Percentiles rank a stretch among this genome's conserved stretches.
These are phyloP conservation scores for Drosophila putrida DNA, from an alignment of 2,888 invertebrate genomes.

Conservation along the genomic window DNA sequence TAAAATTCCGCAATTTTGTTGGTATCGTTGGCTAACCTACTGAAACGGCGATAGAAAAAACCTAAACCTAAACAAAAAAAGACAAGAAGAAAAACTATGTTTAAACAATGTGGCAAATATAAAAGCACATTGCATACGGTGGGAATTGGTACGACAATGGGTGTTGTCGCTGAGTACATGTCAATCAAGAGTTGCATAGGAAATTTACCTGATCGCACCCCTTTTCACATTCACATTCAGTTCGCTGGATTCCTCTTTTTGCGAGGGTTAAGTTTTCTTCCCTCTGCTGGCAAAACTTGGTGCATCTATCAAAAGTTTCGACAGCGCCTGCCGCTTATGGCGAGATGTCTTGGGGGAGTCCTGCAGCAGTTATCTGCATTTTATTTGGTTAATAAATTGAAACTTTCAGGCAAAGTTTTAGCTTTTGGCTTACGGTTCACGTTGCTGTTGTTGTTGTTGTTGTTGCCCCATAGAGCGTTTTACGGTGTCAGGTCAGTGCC, in stretches of 20 bases:
- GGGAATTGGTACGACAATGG: slow-evolving; percentile 2
- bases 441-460: not conserved
- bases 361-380: slow-evolving; percentile 73
- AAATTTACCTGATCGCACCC: slow-evolving; percentile 44
- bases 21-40: slow-evolving; percentile 50
- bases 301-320: slow-evolving; percentile 69
- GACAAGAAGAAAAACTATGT: slow-evolving; percentile 13
- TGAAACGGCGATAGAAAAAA: slow-evolving; percentile 26
- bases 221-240: slow-evolving; percentile 29
- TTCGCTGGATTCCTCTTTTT: slow-evolving; percentile 1
- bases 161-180: slow-evolving; percentile 32
- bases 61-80: not conserved
- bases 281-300: slow-evolving; percentile 47
- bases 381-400: slow-evolving; percentile 79
- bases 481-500: slow-evolving; percentile 40
- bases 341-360: slow-evolving; percentile 46
- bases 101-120: slow-evolving; percentile 18
- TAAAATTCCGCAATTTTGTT: slow-evolving; percentile 65
- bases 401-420: slow-evolving; percentile 66
- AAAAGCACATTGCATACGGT: slow-evolving; percentile 10
- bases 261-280: slow-evolving; percentile 35
- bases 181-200: slow-evolving; percentile 55
- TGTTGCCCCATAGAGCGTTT: slow-evolving; percentile 19
- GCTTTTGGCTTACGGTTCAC: slow-evolving; percentile 4
- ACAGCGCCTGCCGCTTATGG: slow-evolving; percentile 67